Evolutionary conservation across 2,888 invertebrate genomes (phyloP).

Genomic region (Bellardia bayeri): DNA sequence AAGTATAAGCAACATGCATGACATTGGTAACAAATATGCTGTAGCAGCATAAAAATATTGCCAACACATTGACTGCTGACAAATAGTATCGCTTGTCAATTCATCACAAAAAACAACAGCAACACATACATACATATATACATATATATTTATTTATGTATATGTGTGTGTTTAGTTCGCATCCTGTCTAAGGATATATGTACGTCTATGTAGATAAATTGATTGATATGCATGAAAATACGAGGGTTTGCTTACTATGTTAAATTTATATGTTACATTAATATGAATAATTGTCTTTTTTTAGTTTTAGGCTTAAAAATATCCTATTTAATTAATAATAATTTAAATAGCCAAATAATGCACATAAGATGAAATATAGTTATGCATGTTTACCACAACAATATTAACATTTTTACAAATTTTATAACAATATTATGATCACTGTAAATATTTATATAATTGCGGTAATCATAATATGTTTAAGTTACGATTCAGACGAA

Average conservation of each 20-base stretch:
- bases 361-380: too few species aligned
- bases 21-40: constrained; percentile 73
- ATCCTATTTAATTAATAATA: too few species aligned
- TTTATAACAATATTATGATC: too few species aligned
- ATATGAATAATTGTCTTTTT: too few species aligned
- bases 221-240: constrained; percentile 62
- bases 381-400: too few species aligned
- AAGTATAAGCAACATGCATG: constrained; percentile 65
- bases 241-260: neutral
- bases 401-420: too few species aligned
- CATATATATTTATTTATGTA: neutral
- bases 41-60: constrained; percentile 80
- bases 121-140: constrained; percentile 75
- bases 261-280: too few species aligned
- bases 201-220: constrained; percentile 56
- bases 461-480: too few species aligned
- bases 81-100: constrained; percentile 84
- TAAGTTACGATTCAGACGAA: too few species aligned
- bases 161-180: constrained; percentile 8
- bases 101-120: constrained; percentile 80
- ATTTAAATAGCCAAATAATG: too few species aligned
- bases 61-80: constrained; percentile 84
- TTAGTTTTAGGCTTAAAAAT: too few species aligned
- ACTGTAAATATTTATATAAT: too few species aligned
- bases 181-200: constrained; percentile 63